Conservation (phyloP, 2,797 vertebrate species). For the Gymnothorax javanicus region DNA sequence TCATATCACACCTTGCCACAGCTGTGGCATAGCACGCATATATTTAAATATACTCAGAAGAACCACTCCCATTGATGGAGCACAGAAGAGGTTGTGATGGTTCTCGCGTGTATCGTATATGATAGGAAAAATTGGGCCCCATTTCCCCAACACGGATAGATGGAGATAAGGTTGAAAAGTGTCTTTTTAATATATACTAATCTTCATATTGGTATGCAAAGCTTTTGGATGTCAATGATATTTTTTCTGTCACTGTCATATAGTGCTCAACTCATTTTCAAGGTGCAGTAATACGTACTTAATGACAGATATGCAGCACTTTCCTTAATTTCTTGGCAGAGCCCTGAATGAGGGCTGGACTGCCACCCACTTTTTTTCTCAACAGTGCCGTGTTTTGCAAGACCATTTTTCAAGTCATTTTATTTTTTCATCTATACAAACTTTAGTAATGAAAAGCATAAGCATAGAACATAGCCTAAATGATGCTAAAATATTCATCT, state of each 20-base stretch:
- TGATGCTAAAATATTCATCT: not conserved
- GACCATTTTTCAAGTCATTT: slow-evolving; percentile 1
- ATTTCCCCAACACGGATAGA: no score
- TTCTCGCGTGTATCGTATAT: no score
- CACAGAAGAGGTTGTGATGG: no score
- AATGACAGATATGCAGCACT: slow-evolving; percentile 65
- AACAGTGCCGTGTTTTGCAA: slow-evolving; percentile 42
- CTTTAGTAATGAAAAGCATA: not conserved
- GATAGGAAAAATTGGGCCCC: no score
- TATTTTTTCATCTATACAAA: slow-evolving; percentile 16
- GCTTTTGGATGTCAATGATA: no score
- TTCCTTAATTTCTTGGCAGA: slow-evolving; percentile 60
- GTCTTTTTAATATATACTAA: no score
- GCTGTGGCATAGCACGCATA: no score
- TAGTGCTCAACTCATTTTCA: slow-evolving; percentile 58
- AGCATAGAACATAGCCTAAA: not conserved
- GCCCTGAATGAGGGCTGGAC: slow-evolving; percentile 42
- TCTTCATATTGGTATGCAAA: no score
- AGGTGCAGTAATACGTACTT: slow-evolving; percentile 65
- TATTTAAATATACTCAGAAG: no score
- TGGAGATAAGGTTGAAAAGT: no score
- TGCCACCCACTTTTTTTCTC: slow-evolving; percentile 61
- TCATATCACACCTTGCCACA: no score
- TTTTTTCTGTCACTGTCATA: not conserved
- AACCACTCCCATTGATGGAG: no score